phyloP scores from a whole-genome alignment of 2,797 vertebrate species.

The Sandelia bainsii region DNA sequence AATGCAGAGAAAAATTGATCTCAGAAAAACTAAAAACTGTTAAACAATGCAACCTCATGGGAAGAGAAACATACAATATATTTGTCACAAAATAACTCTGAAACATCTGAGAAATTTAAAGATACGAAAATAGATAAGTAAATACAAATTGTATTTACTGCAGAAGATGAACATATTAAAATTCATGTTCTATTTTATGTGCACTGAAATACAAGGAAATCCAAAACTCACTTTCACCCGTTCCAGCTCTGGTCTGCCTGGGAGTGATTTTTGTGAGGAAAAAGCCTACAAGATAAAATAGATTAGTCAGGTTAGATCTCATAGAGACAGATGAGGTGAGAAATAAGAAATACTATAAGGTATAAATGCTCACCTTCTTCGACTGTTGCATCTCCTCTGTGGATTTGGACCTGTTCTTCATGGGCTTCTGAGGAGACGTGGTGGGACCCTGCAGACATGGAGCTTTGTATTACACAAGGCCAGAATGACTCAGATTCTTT shows the following conservation, averaged over 20 bases:
- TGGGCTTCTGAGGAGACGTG: slow-evolving; percentile 87
- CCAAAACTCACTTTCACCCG: slow-evolving; percentile 82
- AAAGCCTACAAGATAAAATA: slow-evolving; percentile 78
- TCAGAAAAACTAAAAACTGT: too few species aligned
- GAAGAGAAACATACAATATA: background rate
- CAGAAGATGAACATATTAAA: background rate
- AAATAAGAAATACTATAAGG: background rate
- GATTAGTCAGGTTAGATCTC: background rate
- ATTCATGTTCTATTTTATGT: too few species aligned
- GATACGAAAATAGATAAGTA: too few species aligned
- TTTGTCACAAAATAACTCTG: too few species aligned
- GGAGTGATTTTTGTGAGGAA: slow-evolving; percentile 89
- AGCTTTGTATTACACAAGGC: slow-evolving; percentile 3
- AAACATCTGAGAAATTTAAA: too few species aligned
- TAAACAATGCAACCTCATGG: too few species aligned
- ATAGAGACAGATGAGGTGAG: background rate
- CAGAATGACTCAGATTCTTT: background rate
- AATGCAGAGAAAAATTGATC: slow-evolving; percentile 42
- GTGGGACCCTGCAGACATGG: slow-evolving; percentile 68
- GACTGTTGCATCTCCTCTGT: slow-evolving; percentile 88
- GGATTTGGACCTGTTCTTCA: slow-evolving; percentile 89
- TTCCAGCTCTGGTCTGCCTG: slow-evolving; percentile 85
- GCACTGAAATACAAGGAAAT: background rate
- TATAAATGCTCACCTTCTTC: slow-evolving; percentile 81
- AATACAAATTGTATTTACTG: too few species aligned